These are phyloP conservation scores for Neosilurus mollespiculum DNA, from an alignment of 2,797 vertebrate genomes.

Conservation along the genomic window DNA sequence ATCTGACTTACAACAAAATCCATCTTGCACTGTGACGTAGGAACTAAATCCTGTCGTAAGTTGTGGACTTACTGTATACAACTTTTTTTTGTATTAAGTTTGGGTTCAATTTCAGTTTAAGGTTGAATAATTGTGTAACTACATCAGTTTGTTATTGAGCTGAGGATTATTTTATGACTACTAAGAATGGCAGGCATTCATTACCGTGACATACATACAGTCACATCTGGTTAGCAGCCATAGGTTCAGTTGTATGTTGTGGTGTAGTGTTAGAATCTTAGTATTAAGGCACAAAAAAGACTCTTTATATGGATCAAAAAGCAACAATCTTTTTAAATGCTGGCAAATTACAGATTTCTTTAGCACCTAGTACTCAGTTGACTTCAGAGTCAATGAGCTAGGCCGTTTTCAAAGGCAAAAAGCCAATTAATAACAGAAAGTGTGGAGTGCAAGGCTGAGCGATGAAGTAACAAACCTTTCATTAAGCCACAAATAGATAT, in stretches of 20 bases:
- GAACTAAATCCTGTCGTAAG: no score
- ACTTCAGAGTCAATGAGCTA: conserved; percentile 53
- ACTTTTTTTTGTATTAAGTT: no score
- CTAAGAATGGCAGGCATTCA: background rate
- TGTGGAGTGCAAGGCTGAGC: conserved; percentile 58
- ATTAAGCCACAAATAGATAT: conserved; percentile 72
- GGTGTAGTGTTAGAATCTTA: background rate
- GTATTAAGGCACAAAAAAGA: background rate
- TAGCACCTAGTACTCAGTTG: conserved; percentile 24
- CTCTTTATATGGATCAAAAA: conserved; percentile 3
- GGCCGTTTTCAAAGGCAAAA: conserved; percentile 75
- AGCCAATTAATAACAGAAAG: conserved; percentile 64
- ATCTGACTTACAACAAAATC: no score
- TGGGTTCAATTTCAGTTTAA: background rate
- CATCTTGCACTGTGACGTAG: no score
- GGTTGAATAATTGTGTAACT: background rate
- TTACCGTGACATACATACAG: background rate
- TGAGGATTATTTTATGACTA: background rate
- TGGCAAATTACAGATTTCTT: conserved; percentile 24
- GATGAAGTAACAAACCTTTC: conserved; percentile 75
- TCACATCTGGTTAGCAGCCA: background rate
- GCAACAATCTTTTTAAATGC: conserved; percentile 5
- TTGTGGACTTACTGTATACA: no score
- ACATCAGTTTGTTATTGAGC: background rate
- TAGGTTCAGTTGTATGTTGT: background rate